Percentiles rank a stretch among this genome's conserved stretches.
These are phyloP conservation scores for Athalia circularis DNA, from an alignment of 2,888 invertebrate genomes.

Conservation along the genomic window DNA sequence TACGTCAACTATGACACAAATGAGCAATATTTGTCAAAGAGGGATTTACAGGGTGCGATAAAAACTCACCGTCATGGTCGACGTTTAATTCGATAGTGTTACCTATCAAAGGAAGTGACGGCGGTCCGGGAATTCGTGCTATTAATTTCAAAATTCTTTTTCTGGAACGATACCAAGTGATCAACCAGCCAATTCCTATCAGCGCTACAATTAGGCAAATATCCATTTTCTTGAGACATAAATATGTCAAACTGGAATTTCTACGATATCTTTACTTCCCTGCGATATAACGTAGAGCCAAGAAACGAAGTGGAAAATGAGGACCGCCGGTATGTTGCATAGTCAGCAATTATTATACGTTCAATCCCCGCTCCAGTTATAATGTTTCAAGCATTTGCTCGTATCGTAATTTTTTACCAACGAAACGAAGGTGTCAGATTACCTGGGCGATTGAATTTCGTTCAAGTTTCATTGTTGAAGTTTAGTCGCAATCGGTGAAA, in stretches of 20 bases:
- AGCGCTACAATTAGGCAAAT: not conserved
- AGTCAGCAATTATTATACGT: constrained; percentile 44
- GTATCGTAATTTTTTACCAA: too few species aligned
- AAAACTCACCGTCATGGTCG: constrained; percentile 77
- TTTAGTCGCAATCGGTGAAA: not conserved
- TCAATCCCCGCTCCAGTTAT: constrained; percentile 41
- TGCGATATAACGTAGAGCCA: not conserved
- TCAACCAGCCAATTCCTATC: not conserved
- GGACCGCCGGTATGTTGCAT: constrained; percentile 46
- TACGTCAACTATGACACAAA: constrained; percentile 1
- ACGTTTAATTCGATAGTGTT: constrained; percentile 79
- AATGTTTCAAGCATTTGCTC: not conserved
- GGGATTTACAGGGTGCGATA: not conserved
- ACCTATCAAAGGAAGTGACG: constrained; percentile 78
- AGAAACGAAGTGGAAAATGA: not conserved
- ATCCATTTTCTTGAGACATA: not conserved
- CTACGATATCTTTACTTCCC: not conserved
- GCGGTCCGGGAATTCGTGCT: constrained; percentile 78
- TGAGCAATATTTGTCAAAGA: not conserved
- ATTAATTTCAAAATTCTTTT: constrained; percentile 74
- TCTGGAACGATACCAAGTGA: constrained; percentile 52
- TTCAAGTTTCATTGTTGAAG: not conserved
- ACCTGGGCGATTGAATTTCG: not conserved
- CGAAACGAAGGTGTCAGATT: too few species aligned
- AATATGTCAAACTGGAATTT: too few species aligned